Conservation (phyloP, 2,113 vertebrate genomes). For the Zosterops pallidus region DNA sequence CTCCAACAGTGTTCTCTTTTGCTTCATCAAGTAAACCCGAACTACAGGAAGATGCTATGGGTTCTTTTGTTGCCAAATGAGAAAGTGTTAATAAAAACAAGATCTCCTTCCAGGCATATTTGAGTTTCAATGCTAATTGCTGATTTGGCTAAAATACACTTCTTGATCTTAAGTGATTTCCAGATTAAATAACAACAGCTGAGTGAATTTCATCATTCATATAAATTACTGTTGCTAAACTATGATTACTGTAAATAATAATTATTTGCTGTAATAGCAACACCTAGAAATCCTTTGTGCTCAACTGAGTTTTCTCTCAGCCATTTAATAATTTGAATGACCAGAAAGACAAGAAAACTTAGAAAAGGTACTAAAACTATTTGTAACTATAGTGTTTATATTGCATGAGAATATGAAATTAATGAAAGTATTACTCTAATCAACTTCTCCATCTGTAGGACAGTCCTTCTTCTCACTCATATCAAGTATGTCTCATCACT, state of each 20-base stretch:
- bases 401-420: not conserved
- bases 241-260: not conserved
- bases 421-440: not conserved
- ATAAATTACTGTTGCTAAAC: not conserved
- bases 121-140: not conserved
- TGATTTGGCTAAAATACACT: not conserved
- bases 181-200: not conserved
- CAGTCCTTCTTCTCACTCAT: not conserved
- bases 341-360: not conserved
- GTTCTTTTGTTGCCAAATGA: not conserved
- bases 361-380: not conserved
- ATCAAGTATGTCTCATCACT: not conserved
- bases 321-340: not conserved
- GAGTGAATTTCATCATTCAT: not conserved
- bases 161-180: not conserved
- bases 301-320: not conserved
- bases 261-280: not conserved
- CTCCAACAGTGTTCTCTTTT: not conserved
- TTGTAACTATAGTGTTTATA: not conserved
- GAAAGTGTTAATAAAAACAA: constrained; percentile 29
- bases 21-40: constrained; percentile 39
- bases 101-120: not conserved
- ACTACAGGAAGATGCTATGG: not conserved
- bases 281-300: not conserved
- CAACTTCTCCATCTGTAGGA: not conserved